Percentiles rank a stretch among this genome's conserved stretches.
phyloP scores from a whole-genome alignment of 2,888 invertebrate species.

The Hydrotaea diabolus region DNA sequence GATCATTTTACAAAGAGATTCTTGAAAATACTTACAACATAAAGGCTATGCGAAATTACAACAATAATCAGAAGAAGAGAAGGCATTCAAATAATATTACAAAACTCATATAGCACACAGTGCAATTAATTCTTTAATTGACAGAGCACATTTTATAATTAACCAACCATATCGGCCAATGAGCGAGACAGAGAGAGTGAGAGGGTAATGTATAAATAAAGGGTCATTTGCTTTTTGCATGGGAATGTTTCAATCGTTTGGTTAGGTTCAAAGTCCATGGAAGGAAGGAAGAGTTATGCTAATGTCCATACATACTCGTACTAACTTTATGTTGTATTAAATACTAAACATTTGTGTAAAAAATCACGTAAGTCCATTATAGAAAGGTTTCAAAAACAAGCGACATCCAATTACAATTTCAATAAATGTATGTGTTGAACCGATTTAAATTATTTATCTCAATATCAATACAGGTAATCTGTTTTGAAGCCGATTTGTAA shows the following conservation, averaged over 20 bases:
- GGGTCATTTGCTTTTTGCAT: background rate
- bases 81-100: slow-evolving; percentile 1
- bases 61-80: background rate
- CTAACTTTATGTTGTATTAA: no score
- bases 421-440: no score
- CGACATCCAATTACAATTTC: no score
- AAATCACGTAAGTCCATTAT: no score
- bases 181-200: background rate
- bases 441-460: no score
- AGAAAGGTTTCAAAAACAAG: no score
- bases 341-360: no score
- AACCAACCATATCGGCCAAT: background rate
- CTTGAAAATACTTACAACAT: background rate
- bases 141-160: slow-evolving; percentile 11
- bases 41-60: background rate
- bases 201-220: background rate
- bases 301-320: background rate
- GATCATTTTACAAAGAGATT: background rate
- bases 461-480: no score
- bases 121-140: slow-evolving; percentile 27
- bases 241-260: background rate
- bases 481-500: no score
- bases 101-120: background rate
- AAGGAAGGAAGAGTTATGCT: no score
- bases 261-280: slow-evolving; percentile 4